Evolutionary conservation across 2,888 invertebrate species (phyloP).

Genomic region (Synanthedon vespiformis): DNA sequence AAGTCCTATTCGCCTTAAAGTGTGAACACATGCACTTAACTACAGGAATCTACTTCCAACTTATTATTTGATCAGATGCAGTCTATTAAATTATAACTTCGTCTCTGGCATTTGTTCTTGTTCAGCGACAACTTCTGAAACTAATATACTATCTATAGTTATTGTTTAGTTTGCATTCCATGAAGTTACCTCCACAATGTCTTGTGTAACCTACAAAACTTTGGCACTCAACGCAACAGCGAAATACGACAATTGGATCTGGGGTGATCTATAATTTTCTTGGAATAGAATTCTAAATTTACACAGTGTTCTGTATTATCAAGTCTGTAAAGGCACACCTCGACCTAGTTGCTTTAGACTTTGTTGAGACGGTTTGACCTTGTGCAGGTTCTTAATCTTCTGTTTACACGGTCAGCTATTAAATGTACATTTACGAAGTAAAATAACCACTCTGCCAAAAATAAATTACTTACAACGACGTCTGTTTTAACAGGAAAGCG

Average conservation of each 20-base stretch:
- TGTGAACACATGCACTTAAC: too few species aligned
- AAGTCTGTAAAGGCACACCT: neutral
- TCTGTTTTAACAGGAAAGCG: too few species aligned
- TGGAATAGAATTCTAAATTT: neutral
- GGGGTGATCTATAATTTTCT: neutral
- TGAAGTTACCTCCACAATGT: neutral
- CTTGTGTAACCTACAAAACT: neutral
- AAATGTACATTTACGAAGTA: too few species aligned
- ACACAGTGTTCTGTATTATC: neutral
- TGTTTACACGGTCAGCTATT: neutral
- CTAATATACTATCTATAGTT: too few species aligned
- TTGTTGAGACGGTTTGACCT: neutral
- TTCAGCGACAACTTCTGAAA: too few species aligned
- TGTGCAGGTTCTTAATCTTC: neutral
- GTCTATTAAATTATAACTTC: too few species aligned
- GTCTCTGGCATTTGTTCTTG: too few species aligned
- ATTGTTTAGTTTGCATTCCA: neutral
- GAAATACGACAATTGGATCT: neutral
- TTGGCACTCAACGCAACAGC: neutral
- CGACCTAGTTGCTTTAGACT: neutral
- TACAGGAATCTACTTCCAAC: too few species aligned
- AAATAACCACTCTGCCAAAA: too few species aligned
- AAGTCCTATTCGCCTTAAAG: too few species aligned
- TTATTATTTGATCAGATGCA: too few species aligned
- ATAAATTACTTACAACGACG: too few species aligned